Base-by-base conservation (phyloP, 2,888 invertebrate genomes). In the Chymomyza amoena region DNA sequence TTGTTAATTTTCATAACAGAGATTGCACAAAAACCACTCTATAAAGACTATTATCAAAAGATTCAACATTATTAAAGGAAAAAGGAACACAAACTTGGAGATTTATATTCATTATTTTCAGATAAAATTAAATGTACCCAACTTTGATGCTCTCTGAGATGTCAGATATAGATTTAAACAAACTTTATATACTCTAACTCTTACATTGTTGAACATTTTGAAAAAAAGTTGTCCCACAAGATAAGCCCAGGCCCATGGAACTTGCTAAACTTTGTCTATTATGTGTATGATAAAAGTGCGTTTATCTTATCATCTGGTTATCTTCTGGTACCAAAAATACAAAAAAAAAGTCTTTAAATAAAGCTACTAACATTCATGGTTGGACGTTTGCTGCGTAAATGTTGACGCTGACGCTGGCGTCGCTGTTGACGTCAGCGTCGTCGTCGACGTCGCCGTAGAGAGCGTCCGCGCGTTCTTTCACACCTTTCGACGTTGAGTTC, bases 391-490 rank as follows among this genome's bases (percentile, higher is more conserved):
- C 28, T n/a, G 15, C 20, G 15, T 64, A 54, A 39, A 28, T 61
- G 69, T 78, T 73, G 77, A 77, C 72, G 66, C 60, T 5, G 57
- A 3, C 57, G 15, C 57, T 69, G 62, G 13, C 39, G 6, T 6
- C 39, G 28, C 32, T 5, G 32, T 45, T 5, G 16, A 51, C 45
- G 61, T 50, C 32, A 25, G 10, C 52, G 72, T 64, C 63, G 64
- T 65, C 52, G 73, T 56, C 63, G 64, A 67, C 52, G 73, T 56
- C 68, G 62, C 45, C 59, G 72, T 15, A 61, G 50, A 10, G n/a
- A 45, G n/a, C 39, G 16, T 50, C 16, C 45, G n/a, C 45, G 13
- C 54, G 54, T 45, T 36, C 36, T 50, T 64, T 64, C 45, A 54
- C 56, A 64, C 64, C 20, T 64, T 64, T 36, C 32, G 56, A 15